Percentiles rank a stretch among this genome's conserved stretches.
These are phyloP conservation scores for Nematopogon swammerdamellus DNA, from an alignment of 2,888 invertebrate genomes.

Conservation along the genomic window DNA sequence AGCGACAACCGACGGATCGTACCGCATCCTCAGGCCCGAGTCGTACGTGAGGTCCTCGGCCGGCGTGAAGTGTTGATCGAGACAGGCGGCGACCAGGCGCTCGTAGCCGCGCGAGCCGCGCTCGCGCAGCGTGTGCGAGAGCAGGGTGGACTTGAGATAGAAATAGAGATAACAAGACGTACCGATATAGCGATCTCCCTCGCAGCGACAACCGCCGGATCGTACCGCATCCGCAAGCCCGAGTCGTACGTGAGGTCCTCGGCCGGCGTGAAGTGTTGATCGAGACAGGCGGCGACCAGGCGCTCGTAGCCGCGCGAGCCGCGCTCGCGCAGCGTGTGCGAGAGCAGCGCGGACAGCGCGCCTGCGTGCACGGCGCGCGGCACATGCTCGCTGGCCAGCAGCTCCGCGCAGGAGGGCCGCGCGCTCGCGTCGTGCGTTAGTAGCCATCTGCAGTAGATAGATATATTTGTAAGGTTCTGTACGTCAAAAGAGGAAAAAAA, in stretches of 20 bases:
- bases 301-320: constrained; percentile 33
- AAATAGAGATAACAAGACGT: not conserved
- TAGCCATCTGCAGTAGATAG: constrained; percentile 57
- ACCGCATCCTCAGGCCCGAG: constrained; percentile 15
- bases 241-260: constrained; percentile 81
- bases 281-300: constrained; percentile 31
- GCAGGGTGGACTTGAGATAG: no score
- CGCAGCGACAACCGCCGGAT: constrained; percentile 19
- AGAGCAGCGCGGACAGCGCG: constrained; percentile 76
- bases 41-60: constrained; percentile 84
- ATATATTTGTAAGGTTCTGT: constrained; percentile 5
- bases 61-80: constrained; percentile 50
- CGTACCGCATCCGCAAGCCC: constrained; percentile 13
- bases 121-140: constrained; percentile 78
- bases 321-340: constrained; percentile 77
- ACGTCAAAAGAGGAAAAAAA: no score
- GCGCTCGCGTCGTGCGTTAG: constrained; percentile 79
- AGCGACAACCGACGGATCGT: no score
- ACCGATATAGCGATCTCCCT: constrained; percentile 32
- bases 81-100: constrained; percentile 29
- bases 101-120: constrained; percentile 47
- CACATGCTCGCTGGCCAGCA: constrained; percentile 76
- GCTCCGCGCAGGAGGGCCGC: constrained; percentile 82
- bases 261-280: constrained; percentile 55
- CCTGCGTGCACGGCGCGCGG: constrained; percentile 88